These are phyloP conservation scores for Teleogryllus occipitalis DNA, from an alignment of 1,140 invertebrate genomes.

Conservation along the genomic window DNA sequence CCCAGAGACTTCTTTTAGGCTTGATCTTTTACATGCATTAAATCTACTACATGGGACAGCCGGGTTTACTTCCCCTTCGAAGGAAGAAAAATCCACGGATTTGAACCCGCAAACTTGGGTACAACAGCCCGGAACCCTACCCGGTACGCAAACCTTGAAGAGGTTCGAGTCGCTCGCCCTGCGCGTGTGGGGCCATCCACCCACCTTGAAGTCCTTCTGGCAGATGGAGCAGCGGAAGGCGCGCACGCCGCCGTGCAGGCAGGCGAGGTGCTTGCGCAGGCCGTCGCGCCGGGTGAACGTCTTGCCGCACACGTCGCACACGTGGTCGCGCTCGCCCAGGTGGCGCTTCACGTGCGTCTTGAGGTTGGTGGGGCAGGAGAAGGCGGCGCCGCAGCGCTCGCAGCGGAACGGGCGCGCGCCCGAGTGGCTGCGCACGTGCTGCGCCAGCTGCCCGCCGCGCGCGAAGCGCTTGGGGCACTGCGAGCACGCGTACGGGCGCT, in stretches of 20 bases:
- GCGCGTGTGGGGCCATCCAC: slow-evolving; percentile 38
- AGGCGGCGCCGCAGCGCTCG: slow-evolving; percentile 65
- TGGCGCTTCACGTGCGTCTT: slow-evolving; percentile 70
- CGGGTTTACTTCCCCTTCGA: too few species aligned
- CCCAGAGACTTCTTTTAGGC: too few species aligned
- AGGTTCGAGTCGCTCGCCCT: slow-evolving; percentile 45
- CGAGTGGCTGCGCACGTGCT: slow-evolving; percentile 83
- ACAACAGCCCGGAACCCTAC: too few species aligned
- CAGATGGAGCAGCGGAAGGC: slow-evolving; percentile 82
- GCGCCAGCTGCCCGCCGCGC: slow-evolving; percentile 67
- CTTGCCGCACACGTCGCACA: slow-evolving; percentile 80
- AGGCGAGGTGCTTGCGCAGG: slow-evolving; percentile 73
- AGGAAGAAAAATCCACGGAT: too few species aligned
- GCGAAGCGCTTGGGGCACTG: slow-evolving; percentile 76
- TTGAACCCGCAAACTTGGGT: too few species aligned
- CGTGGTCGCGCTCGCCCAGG: slow-evolving; percentile 78
- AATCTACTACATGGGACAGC: too few species aligned
- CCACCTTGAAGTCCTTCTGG: slow-evolving; percentile 68
- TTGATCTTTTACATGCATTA: too few species aligned
- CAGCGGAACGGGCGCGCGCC: slow-evolving; percentile 67
- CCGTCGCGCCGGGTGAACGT: slow-evolving; percentile 62
- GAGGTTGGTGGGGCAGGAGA: slow-evolving; percentile 68
- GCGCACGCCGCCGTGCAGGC: slow-evolving; percentile 63
- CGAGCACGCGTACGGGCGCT: slow-evolving; percentile 79
- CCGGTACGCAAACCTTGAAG: too few species aligned